Evolutionary conservation across 2,113 vertebrate genomes (phyloP), one percentile per base, ranked within the genome.

Genomic region (Corydoras sp.): DNA sequence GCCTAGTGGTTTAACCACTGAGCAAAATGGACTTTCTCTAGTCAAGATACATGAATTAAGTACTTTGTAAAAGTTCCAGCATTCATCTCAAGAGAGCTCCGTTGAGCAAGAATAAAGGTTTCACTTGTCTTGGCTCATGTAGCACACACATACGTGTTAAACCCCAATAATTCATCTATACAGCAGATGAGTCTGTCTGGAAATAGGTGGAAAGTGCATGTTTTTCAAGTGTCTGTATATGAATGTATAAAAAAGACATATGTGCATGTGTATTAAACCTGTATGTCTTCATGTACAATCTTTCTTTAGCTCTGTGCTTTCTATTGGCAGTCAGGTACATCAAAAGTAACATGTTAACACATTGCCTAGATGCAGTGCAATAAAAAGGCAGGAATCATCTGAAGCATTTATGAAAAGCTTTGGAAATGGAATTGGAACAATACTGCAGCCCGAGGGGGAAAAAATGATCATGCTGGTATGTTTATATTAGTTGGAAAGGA

Each of bases 401-500:
- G 80, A 88, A 81, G 83, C 86, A 86, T 86, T 88, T 83, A 81
- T 70, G 58, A 77, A 83, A 82, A 85, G 87, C 85, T 86, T 90
- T 89, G 81, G 83, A 78, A 89, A 81, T 82, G 83, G 83, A 81
- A 65, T 77, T 77, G 78, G 75, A 89, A 89, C 87, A 89, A 88
- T 87, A 80, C 72, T 66, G 81, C 79, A 68, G 84, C 88, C 86
- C 78, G 31, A 60, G 81, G 87, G 86, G 83, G 69, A 79, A 85
- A 85, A 65, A 87, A 88, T 85, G 86, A 90, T 89, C 87, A 83
- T 78, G 85, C 86, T 90, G 89, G 87, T 88, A 89, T 90, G 89
- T 89, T 91, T 90, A 90, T 87, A 87, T 88, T 90, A 91, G 84
- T 80, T 76, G 15, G 77, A 85, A 81, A 89, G 89, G 89, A 91